Base-by-base conservation (phyloP, 2,888 invertebrate genomes). In the Ophioninae sp. region DNA sequence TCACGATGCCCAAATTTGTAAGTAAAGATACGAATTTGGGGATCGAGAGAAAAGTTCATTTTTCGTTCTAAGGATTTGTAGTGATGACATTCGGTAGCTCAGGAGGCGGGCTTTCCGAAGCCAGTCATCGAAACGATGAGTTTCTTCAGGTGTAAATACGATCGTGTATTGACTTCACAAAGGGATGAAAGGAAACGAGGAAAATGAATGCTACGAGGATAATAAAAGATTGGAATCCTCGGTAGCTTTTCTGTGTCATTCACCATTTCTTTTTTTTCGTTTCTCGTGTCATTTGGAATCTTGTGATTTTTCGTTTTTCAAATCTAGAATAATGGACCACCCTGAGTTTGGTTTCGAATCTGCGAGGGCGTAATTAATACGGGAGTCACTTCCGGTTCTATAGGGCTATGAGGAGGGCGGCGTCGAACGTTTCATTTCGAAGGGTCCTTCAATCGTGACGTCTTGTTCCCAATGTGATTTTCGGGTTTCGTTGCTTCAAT, bases 51-150 rank as follows among this genome's bases (percentile, higher is more conserved):
- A 30, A 30, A 30, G 3, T 1, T 30, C 1, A 30, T 30, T 30
- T 30, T 30, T 30, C 30, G 30, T 30, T 30, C 30, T 84, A 72
- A 50, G 30, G 67, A 78, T 70, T 82, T 69, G 68, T 68, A 57
- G 82, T 85, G 86, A 85, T 87, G 86, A 86, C 87, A 87, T 86
- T 87, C 85, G 85, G 88, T 87, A 87, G 87, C 82, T 17, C 6
- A 30, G 30, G 30, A 30, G 30, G 30, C 30, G 10, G 0, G 78
- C 70, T 44, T 79, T 85, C 79, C 61, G 39, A 56, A 50, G 44
- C 70, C 70, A 59, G 69, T 39, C 64, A 62, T 64, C 23, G 30
- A 57, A 21, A 59, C 21, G 70, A 64, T 39, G 75, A 21, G 20
- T 65, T 67, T 50, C 41, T 30, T 37, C 37, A 13, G 50, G 39